phyloP scores from a whole-genome alignment of 1,140 invertebrate genomes.

The Lepidurus arcticus region DNA sequence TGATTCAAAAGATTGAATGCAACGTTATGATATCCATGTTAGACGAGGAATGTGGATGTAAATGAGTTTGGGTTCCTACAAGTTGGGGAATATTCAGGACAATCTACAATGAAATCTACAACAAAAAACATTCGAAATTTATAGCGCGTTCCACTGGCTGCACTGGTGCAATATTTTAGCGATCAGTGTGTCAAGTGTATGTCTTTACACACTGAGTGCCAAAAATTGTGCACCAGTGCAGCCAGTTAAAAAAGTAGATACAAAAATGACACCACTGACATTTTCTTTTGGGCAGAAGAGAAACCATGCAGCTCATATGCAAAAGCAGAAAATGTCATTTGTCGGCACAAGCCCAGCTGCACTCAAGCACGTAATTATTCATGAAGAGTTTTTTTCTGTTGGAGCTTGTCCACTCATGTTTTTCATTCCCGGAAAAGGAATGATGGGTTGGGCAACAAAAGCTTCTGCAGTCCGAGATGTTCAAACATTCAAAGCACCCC shows the following conservation, averaged over 20 bases:
- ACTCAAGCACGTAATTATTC: conserved; percentile 22
- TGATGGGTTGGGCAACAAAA: conserved; percentile 14
- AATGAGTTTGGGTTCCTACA: too few species aligned
- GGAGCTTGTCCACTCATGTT: conserved; percentile 5
- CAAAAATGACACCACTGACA: not conserved
- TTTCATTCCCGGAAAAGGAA: not conserved
- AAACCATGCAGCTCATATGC: not conserved
- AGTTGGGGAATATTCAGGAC: too few species aligned
- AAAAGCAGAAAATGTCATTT: conserved; percentile 11
- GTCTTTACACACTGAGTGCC: too few species aligned
- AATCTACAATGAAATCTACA: too few species aligned
- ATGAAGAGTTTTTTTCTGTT: not conserved
- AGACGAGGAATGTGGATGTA: too few species aligned
- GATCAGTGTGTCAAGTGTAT: too few species aligned
- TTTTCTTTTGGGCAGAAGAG: not conserved
- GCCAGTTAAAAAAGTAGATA: not conserved
- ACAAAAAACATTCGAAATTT: too few species aligned
- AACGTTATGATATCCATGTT: too few species aligned
- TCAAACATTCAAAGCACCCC: conserved; percentile 19
- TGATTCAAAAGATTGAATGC: too few species aligned
- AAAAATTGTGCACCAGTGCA: too few species aligned
- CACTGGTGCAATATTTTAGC: too few species aligned
- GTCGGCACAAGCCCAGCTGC: conserved; percentile 11
- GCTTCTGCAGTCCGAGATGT: conserved; percentile 17
- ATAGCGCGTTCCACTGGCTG: too few species aligned